Base-by-base conservation (phyloP, 2,113 vertebrate genomes). In the Rhinogobius similis region DNA sequence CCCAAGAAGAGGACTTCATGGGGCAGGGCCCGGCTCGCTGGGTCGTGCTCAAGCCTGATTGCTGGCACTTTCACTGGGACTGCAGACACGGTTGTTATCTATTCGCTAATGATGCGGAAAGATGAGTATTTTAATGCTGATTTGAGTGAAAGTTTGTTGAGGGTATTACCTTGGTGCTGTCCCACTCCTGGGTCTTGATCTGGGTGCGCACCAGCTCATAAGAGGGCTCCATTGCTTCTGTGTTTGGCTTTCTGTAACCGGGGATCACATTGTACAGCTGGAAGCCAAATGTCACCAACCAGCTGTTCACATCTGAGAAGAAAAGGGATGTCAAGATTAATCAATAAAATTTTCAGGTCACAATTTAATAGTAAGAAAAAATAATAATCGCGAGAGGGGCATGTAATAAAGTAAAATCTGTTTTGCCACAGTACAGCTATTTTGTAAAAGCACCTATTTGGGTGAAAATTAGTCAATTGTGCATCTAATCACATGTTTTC, bases 191-290 rank as follows among this genome's bases (percentile, higher is more conserved):
- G 0, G 96, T 98, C 89, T 98, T 99, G 92, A 97, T 94, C 88
- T 98, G 98, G 0, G 98, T 97, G 82, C 94, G 93, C 68, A 94
- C 56, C 4, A 99, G 90, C 84, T 99, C 97, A 0, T 98, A 98
- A n/a, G 97, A 98, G 0, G 98, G 96, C 73, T 99, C 96, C 95
- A 96, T 95, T 38, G 94, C 84, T 48, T 97, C 95, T 0, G 89
- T 94, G 56, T 90, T 95, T 0, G 97, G 97, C 68, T 97, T 98
- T 62, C 93, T 94, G 73, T 97, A 99, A 41, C 97, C 97, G 0
- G 98, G 97, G 76, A 99, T 99, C 75, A 99, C 97, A 0, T 99
- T 99, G 91, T 99, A 96, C 7, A 99, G 90, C 81, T 99, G 98
- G 92, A 99, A 99, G 62, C 97, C 98, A 1, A 99, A 99, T 26